Percentiles rank a stretch among this genome's conserved stretches.
Conservation (phyloP, 2,797 vertebrate species). For the Acropternis orthonyx region DNA sequence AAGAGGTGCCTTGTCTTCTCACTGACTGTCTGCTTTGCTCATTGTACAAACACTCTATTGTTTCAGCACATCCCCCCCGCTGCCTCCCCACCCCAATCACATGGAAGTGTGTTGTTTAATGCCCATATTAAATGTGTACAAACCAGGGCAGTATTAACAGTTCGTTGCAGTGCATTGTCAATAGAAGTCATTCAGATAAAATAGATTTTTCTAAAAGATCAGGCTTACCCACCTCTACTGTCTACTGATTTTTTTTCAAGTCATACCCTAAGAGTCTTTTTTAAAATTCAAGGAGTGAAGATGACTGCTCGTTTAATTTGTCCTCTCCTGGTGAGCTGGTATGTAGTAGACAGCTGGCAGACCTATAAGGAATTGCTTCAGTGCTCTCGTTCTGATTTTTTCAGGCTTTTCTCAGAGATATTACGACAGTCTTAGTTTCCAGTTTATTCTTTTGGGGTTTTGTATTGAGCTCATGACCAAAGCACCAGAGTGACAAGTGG, state of each 20-base stretch:
- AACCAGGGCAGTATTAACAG: not conserved
- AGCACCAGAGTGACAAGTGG: not conserved
- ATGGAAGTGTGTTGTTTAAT: not conserved
- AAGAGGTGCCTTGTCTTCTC: not conserved
- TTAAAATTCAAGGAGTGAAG: conserved; percentile 5
- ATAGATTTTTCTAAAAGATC: not conserved
- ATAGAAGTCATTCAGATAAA: not conserved
- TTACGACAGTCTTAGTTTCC: not conserved
- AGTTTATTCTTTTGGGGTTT: conserved; percentile 22
- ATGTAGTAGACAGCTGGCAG: not conserved
- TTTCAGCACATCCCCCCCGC: not conserved
- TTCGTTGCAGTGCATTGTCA: not conserved
- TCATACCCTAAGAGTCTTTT: not conserved
- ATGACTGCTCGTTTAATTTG: not conserved
- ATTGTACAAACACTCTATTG: not conserved
- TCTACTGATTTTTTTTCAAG: not conserved
- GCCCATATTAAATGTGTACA: not conserved
- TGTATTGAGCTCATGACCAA: conserved; percentile 1
- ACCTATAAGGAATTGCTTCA: not conserved
- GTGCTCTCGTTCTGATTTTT: not conserved
- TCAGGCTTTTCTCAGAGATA: not conserved
- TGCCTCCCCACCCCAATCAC: no score
- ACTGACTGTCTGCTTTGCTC: not conserved
- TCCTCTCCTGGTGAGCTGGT: not conserved
- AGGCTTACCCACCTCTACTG: not conserved